Evolutionary conservation across 2,113 vertebrate species (phyloP).

Genomic region (Perca schrenkii): DNA sequence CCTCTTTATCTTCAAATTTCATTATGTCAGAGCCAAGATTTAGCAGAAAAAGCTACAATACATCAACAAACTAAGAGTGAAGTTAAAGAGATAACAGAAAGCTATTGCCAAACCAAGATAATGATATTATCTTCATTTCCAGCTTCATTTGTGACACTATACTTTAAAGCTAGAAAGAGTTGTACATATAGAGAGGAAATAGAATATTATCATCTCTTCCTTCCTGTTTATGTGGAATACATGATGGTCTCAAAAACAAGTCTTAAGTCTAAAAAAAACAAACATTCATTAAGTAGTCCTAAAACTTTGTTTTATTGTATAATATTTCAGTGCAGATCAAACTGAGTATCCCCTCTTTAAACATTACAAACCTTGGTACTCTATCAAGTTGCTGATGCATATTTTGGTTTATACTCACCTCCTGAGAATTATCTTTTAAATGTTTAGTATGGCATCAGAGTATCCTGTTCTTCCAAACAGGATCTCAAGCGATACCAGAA

Average conservation of each 20-base stretch:
- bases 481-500: not conserved
- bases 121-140: not conserved
- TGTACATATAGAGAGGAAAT: conserved; percentile 37
- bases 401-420: not conserved
- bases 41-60: not conserved
- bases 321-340: not conserved
- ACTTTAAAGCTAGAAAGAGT: not conserved
- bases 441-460: too few relatives aligned
- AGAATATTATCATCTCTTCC: conserved; percentile 16
- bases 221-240: conserved; percentile 59
- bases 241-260: conserved; percentile 13
- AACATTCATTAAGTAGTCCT: not conserved
- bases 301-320: not conserved
- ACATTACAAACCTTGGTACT: not conserved
- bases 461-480: not conserved
- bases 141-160: not conserved
- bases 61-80: not conserved
- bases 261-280: conserved; percentile 6
- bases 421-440: too few relatives aligned
- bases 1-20: not conserved
- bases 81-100: not conserved
- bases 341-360: not conserved
- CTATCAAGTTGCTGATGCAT: not conserved
- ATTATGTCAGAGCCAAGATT: not conserved
- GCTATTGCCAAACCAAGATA: not conserved